phyloP scores from a whole-genome alignment of 2,113 vertebrate species.

The Centrocercus urophasianus region DNA sequence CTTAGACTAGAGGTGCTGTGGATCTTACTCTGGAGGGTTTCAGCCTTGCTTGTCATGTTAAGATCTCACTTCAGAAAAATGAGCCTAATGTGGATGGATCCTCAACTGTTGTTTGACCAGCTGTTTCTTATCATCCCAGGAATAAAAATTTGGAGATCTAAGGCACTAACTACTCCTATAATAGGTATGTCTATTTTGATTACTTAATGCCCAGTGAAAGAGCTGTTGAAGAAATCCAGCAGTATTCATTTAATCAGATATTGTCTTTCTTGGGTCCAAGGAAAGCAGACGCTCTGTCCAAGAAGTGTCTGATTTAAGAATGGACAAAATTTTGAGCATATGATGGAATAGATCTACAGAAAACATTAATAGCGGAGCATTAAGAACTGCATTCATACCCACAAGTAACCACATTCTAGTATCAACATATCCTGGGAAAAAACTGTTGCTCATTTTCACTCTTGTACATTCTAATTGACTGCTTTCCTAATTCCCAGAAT shows the following conservation, averaged over 20 bases:
- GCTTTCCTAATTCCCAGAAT: not conserved
- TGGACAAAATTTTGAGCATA: not conserved
- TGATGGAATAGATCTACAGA: not conserved
- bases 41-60: not conserved
- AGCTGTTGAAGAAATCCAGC: not conserved
- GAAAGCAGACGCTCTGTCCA: not conserved
- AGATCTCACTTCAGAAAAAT: conserved; percentile 25
- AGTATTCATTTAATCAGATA: not conserved
- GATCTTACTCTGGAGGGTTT: not conserved
- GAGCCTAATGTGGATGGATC: not conserved
- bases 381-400: not conserved
- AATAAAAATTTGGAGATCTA: not conserved
- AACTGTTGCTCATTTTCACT: not conserved
- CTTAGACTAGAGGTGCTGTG: not conserved
- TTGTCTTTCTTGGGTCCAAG: not conserved
- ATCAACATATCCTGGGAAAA: not conserved
- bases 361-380: not conserved
- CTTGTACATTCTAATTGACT: not conserved
- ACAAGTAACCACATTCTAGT: not conserved
- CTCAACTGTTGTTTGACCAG: not conserved
- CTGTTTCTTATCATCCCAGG: not conserved
- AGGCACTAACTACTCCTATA: not conserved
- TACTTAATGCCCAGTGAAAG: not conserved
- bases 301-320: not conserved
- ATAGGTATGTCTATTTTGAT: conserved; percentile 13